These are phyloP conservation scores for Himalopsyche anomala DNA, from an alignment of 2,888 invertebrate species.

Conservation along the genomic window DNA sequence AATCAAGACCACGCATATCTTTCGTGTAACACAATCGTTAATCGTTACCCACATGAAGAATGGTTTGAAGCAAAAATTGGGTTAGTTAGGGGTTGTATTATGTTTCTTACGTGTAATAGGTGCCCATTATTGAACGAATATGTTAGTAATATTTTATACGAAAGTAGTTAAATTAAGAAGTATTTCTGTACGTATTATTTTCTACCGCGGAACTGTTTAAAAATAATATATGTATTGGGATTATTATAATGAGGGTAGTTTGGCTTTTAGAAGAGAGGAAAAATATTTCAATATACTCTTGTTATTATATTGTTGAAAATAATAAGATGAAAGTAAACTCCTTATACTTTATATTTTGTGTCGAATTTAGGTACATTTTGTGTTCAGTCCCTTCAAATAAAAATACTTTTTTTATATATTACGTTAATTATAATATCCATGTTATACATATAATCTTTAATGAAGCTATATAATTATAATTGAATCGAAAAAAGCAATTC, in stretches of 20 bases:
- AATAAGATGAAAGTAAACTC: too few relatives aligned
- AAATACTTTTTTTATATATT: too few relatives aligned
- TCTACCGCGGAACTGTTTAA: not conserved
- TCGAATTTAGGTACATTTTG: too few relatives aligned
- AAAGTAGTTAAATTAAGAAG: conserved; percentile 43
- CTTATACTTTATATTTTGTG: too few relatives aligned
- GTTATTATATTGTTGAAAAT: too few relatives aligned
- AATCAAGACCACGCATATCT: conserved; percentile 44
- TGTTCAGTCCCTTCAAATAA: too few relatives aligned
- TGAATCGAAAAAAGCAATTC: too few relatives aligned
- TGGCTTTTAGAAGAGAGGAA: not conserved
- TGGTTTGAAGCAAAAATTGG: conserved; percentile 51
- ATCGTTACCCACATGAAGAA: conserved; percentile 48
- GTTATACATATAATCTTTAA: too few relatives aligned
- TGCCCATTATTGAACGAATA: conserved; percentile 1
- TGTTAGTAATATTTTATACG: conserved; percentile 43
- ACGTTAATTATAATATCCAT: too few relatives aligned
- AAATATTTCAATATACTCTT: not conserved
- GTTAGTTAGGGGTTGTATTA: conserved; percentile 51
- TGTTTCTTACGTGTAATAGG: conserved; percentile 46
- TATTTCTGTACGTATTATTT: not conserved
- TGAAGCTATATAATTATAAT: too few relatives aligned
- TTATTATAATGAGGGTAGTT: conserved; percentile 16
- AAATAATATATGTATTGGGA: not conserved
- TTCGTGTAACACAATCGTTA: conserved; percentile 53